Evolutionary conservation across 2,797 vertebrate species (phyloP), one percentile per base, ranked within the genome.

Genomic region (Morus bassanus): DNA sequence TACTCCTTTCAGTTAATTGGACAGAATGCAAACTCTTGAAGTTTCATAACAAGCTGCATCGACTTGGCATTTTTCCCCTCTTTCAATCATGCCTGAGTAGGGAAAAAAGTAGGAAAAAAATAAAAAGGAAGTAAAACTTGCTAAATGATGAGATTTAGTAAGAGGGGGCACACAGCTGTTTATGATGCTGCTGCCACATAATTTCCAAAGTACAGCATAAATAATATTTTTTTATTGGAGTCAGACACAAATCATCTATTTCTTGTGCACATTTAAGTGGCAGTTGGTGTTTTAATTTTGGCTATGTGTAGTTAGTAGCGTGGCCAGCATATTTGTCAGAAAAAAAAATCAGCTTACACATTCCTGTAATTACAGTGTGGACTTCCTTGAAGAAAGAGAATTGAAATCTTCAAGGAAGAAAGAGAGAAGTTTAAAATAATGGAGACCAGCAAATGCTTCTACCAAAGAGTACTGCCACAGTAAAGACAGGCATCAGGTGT

Each of bases 201-300:
- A 85, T 95, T 92, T 92, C 50, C 33, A 43, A 78, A 78, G 24
- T 59, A 85, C 18, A 50, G 19, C 14, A 54, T 61, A 89, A 85
- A 85, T 72, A 90, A 37, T 53, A 16, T 53, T 30, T 53, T 74
- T 95, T 86, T n/a, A 59, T 50, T 95, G 4, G 57, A 57, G 22
- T 83, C 82, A 93, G 45, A 87, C 17, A 78, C 3, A 72, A 60
- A 43, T 24, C 10, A 88, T 56, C 14, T 28, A 39, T 91, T 81
- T 72, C 23, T 53, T 69, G 46, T 69, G 41, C 24, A 56, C 43
- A 51, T 59, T 86, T 75, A 70, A 77, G 37, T 22, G 43, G 12
- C 53, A 94, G 37, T 41, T 91, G 11, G 7, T 73, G n/a, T 88
- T 92, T 94, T 92, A 89, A 88, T 96, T 97, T 94, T 43, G 85